A percentile compares a stretch with the other conserved stretches of the same genome.
Conservation (phyloP, 2,888 invertebrate species). For the Microplitis manilae region DNA sequence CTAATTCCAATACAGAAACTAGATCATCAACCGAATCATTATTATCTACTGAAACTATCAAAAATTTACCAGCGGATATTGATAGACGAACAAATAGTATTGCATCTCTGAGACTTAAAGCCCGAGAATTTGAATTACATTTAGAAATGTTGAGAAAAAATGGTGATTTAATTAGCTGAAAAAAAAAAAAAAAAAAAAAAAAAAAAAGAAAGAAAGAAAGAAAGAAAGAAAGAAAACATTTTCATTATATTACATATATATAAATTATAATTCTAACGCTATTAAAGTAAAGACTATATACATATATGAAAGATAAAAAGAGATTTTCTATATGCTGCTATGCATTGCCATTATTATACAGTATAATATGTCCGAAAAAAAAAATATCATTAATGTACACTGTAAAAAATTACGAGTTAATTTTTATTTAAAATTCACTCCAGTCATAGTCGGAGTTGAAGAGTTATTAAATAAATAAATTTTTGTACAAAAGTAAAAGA, state of each 20-base stretch:
- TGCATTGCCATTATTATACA: too few relatives aligned
- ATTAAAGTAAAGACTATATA: background rate
- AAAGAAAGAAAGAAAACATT: too few relatives aligned
- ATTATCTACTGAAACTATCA: slow-evolving; percentile 65
- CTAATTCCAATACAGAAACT: slow-evolving; percentile 53
- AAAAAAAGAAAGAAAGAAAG: background rate
- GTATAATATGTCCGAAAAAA: too few relatives aligned
- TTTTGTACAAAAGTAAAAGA: too few relatives aligned
- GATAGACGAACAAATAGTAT: slow-evolving; percentile 90
- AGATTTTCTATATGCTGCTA: too few relatives aligned
- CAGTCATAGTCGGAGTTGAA: too few relatives aligned
- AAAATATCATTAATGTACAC: too few relatives aligned
- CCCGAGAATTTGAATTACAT: slow-evolving; percentile 90
- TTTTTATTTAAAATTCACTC: too few relatives aligned
- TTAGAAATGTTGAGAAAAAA: slow-evolving; percentile 87
- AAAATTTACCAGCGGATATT: slow-evolving; percentile 79
- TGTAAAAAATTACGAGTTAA: too few relatives aligned
- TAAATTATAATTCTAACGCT: background rate
- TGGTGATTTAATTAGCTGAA: slow-evolving; percentile 87
- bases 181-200: slow-evolving; percentile 40
- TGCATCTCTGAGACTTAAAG: slow-evolving; percentile 88
- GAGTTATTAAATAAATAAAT: too few relatives aligned
- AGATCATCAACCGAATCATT: slow-evolving; percentile 59
- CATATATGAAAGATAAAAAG: too few relatives aligned
- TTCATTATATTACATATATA: background rate